Base-by-base conservation (phyloP, 2,797 vertebrate species). In the Labroides dimidiatus region DNA sequence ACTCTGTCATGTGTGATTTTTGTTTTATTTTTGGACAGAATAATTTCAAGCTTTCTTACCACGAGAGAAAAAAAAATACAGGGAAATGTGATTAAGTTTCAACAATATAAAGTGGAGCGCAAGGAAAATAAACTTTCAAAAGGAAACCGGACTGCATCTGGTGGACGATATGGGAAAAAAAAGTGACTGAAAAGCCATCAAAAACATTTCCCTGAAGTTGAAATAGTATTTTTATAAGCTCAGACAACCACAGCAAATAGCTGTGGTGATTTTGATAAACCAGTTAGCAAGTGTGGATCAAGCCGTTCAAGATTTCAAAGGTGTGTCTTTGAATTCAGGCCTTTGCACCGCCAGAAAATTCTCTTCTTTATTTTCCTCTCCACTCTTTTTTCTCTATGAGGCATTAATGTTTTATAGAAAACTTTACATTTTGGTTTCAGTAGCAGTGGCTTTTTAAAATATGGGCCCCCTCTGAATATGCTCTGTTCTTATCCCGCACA, bases 251-350 rank as follows among this genome's bases (percentile, higher is more conserved):
- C 70, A 86, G 77, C 84, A 81, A 91, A 92, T 90, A 87, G 84
- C 86, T 85, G 84, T 85, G 87, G 87, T 88, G 87, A 89, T 93
- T 93, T 93, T 88, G 74, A 90, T 93, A 93, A 93, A 92, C 91
- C 91, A 88, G 84, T 93, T 93, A 92, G 86, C 82, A 43, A 82
- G 85, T 87, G 86, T 90, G 89, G 79, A 91, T 90, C 81, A 76
- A 86, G 79, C 72, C 74, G 75, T 86, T 87, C 60, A 83, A 72
- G 56, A 88, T 92, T 93, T 92, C 81, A 89, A 90, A 93, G 89
- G 91, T 93, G 86, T 75, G 76, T 71, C 77, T 90, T 92, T 86
- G 75, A 91, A 89, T 87, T 77, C 65, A 67, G 75, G 45, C 80
- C 81, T 80, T 84, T 76, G 63, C 76, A 69, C 65, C 64, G 54